Conservation (phyloP, 2,888 invertebrate genomes). For the Euproctis similis region DNA sequence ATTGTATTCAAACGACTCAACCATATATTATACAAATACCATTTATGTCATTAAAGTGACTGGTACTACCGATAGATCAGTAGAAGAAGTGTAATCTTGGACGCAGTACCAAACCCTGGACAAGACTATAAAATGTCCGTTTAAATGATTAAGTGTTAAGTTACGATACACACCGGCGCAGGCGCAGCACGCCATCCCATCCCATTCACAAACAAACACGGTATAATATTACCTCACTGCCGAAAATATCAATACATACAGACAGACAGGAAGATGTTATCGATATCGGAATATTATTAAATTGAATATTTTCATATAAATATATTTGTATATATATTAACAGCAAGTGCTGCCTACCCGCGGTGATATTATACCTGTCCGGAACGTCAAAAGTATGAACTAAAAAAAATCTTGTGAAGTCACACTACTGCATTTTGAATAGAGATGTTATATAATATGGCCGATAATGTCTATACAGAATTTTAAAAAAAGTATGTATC, state of each 20-base stretch:
- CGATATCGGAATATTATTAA: conserved; percentile 69
- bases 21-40: conserved; percentile 18
- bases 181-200: conserved; percentile 59
- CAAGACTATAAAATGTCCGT: conserved; percentile 61
- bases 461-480: conserved; percentile 64
- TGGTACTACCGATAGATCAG: conserved; percentile 12
- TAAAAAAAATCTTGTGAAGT: conserved; percentile 57
- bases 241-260: conserved; percentile 20
- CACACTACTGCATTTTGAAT: conserved; percentile 59
- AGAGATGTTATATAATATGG: conserved; percentile 72
- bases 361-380: conserved; percentile 52
- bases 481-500: conserved; percentile 40
- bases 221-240: conserved; percentile 59
- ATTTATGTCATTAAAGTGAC: conserved; percentile 15
- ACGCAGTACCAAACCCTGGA: conserved; percentile 29
- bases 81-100: conserved; percentile 23
- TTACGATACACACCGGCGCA: conserved; percentile 54
- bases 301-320: conserved; percentile 74
- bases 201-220: conserved; percentile 59
- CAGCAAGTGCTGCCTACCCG: conserved; percentile 43
- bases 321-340: too few species aligned
- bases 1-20: conserved; percentile 23
- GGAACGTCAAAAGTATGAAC: too few species aligned
- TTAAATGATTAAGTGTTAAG: conserved; percentile 74
- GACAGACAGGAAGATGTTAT: conserved; percentile 73